Base-by-base conservation (phyloP, 2,888 invertebrate species). In the Altica lythri region DNA sequence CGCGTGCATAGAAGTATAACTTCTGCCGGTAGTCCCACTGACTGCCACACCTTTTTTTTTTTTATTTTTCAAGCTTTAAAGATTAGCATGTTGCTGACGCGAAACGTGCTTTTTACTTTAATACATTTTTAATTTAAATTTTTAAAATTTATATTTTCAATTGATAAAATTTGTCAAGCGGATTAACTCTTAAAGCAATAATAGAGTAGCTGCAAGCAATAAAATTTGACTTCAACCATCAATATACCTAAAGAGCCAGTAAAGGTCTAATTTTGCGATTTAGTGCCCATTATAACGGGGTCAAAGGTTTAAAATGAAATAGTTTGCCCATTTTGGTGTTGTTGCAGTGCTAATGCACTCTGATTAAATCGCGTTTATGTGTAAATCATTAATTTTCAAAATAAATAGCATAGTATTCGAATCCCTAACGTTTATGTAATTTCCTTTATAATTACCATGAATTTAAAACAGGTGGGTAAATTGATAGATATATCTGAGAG, bases 331-430 rank as follows among this genome's bases (percentile, higher is more conserved):
- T 32, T 49, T 35, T 42, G 16, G 32, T 14, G 32, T 14, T 32
- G 22, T 49, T 30, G 40, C 49, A 32, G 40, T n/a, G n/a, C 32
- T 49, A 42, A 49, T 49, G 40, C 49, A 49, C 30, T 49, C 17
- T 40, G 32, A 49, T 49, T 49, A 40, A 40, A 49, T 42, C 22
- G 30, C 40, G 49, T 49, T 49, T 40, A 48, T 48, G 49, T 40
- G 19, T 42, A 22, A 40, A 49, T 49, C 49, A 32, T 49, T 40
- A 40, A 49, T 49, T 49, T 42, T 10, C 14, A 16, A 40, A 49
- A 49, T 49, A 40, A 32, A 49, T 49, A 2, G 14, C 40, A 14
- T 18, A 14, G 30, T 32, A 32, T 40, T 49, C 19, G 40, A 49
- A 22, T 40, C 40, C 22, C 32, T 34, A 35, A 25, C 27, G 37